Evolutionary conservation across 1,140 invertebrate genomes (phyloP).

Genomic region (Stegodyphus mimosarum): DNA sequence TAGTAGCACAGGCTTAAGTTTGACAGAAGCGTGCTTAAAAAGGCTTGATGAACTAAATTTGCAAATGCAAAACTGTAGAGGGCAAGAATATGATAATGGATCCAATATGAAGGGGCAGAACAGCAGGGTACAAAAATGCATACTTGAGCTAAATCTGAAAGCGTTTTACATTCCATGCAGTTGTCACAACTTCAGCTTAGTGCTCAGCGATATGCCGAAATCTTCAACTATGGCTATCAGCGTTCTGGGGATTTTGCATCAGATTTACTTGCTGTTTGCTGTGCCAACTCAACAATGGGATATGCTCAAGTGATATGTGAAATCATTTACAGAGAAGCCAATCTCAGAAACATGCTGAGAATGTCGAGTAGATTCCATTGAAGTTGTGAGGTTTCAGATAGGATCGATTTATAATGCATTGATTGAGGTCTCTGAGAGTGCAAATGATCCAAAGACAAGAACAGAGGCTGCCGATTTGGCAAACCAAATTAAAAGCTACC

Average conservation of each 20-base stretch:
- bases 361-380: background rate
- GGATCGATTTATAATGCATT: background rate
- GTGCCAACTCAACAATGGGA: background rate
- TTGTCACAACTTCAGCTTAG: background rate
- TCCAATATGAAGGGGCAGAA: background rate
- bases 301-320: background rate
- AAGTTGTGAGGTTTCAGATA: background rate
- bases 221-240: background rate
- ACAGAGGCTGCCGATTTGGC: background rate
- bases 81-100: conserved; percentile 7
- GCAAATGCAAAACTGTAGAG: background rate
- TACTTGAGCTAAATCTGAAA: no score
- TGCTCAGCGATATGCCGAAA: background rate
- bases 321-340: background rate
- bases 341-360: background rate
- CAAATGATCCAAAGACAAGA: background rate
- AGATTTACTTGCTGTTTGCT: background rate
- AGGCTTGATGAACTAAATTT: background rate
- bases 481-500: background rate
- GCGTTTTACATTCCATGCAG: background rate
- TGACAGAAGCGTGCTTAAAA: background rate
- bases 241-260: conserved; percentile 4
- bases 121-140: no score
- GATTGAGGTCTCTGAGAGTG: background rate
- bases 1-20: background rate